phyloP scores from a whole-genome alignment of 2,797 vertebrate genomes.

The Halcyon leucocephala region DNA sequence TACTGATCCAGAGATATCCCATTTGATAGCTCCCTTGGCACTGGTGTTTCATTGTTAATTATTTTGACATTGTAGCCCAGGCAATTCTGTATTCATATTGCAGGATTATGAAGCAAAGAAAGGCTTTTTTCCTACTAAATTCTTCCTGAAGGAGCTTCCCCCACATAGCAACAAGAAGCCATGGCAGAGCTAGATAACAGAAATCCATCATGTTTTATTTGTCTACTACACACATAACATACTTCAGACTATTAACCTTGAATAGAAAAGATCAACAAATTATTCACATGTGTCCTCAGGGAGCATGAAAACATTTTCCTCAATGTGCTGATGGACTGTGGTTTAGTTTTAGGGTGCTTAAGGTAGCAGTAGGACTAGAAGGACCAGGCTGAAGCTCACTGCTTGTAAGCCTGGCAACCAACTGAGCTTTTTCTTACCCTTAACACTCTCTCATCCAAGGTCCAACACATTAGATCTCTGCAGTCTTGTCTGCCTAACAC shows the following conservation, averaged over 20 bases:
- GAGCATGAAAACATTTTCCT: background rate
- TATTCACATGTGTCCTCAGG: background rate
- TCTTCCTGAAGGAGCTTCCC: background rate
- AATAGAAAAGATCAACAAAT: background rate
- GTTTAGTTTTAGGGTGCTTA: background rate
- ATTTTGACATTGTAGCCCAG: background rate
- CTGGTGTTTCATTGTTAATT: constrained; percentile 10
- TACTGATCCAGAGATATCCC: constrained; percentile 6
- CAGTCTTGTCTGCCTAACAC: background rate
- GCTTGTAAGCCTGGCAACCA: background rate
- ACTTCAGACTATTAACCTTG: background rate
- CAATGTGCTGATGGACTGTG: background rate
- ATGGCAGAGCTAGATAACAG: background rate
- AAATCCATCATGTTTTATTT: background rate
- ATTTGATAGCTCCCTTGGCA: background rate
- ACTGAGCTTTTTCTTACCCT: background rate
- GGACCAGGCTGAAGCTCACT: background rate
- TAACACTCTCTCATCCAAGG: background rate
- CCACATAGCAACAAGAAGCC: background rate
- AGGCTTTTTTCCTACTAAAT: background rate
- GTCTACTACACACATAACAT: background rate
- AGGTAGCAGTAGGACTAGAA: background rate
- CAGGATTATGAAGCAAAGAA: background rate
- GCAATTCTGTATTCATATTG: background rate
- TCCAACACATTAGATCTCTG: background rate